Evolutionary conservation across 2,888 invertebrate species (phyloP).

Genomic region (Oscheius sp.): DNA sequence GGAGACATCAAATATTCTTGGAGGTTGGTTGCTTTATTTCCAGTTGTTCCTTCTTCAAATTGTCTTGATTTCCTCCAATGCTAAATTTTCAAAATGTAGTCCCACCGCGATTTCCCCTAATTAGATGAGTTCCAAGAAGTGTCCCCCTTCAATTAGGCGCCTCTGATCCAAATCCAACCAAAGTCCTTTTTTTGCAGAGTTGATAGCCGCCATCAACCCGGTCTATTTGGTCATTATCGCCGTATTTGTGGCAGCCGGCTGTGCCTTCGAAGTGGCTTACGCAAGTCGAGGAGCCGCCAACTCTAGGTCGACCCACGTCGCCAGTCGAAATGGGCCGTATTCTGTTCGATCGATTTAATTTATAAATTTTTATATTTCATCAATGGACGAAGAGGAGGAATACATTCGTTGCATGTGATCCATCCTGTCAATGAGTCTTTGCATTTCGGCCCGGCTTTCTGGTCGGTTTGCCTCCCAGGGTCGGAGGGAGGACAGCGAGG

Average conservation of each 20-base stretch:
- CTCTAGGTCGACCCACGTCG: conserved; percentile 34
- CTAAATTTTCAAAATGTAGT: neutral
- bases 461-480: conserved; percentile 58
- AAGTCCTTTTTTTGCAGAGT: conserved; percentile 31
- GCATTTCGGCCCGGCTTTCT: conserved; percentile 49
- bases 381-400: conserved; percentile 19
- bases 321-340: conserved; percentile 24
- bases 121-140: too few relatives aligned
- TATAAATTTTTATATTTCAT: conserved; percentile 16
- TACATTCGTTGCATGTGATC: conserved; percentile 41
- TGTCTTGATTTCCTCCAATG: neutral
- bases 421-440: conserved; percentile 47
- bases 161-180: neutral
- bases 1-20: conserved; percentile 34
- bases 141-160: neutral
- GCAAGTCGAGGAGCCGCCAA: conserved; percentile 39
- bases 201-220: conserved; percentile 43
- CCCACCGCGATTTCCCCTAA: neutral
- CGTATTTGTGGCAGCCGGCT: conserved; percentile 43
- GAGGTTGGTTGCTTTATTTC: conserved; percentile 10
- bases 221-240: conserved; percentile 43
- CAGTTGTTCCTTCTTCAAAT: neutral
- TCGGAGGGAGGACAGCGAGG: conserved; percentile 51
- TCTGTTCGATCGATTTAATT: conserved; percentile 22
- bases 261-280: conserved; percentile 46